These are phyloP conservation scores for Sesia bembeciformis DNA, from an alignment of 2,888 invertebrate species.

Conservation along the genomic window DNA sequence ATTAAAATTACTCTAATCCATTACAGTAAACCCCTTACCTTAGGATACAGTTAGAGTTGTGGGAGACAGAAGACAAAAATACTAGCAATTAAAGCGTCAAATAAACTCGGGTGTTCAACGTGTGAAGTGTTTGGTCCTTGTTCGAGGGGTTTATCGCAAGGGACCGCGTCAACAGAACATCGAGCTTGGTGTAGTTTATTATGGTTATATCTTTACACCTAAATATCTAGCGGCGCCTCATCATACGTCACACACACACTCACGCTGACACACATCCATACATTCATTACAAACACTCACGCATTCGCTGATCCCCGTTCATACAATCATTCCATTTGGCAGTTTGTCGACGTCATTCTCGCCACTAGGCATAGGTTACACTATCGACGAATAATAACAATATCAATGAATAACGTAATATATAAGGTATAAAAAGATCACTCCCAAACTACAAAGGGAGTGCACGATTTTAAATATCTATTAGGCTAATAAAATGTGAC, in stretches of 20 bases:
- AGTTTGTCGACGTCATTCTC: constrained; percentile 52
- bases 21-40: constrained; percentile 44
- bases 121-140: constrained; percentile 36
- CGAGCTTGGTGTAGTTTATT: constrained; percentile 64
- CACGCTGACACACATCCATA: constrained; percentile 17
- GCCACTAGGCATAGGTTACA: constrained; percentile 3
- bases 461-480: too few species aligned
- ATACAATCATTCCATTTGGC: constrained; percentile 58
- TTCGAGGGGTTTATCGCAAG: constrained; percentile 44
- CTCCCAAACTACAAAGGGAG: too few species aligned
- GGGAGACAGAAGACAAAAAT: constrained; percentile 26
- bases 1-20: constrained; percentile 36
- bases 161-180: constrained; percentile 30
- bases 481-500: too few species aligned
- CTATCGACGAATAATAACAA: too few species aligned
- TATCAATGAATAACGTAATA: too few species aligned
- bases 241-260: constrained; percentile 13
- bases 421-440: too few species aligned
- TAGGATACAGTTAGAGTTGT: constrained; percentile 39
- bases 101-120: constrained; percentile 27
- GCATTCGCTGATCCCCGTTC: constrained; percentile 8
- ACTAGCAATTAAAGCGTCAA: constrained; percentile 23
- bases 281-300: constrained; percentile 11
- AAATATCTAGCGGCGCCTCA: constrained; percentile 25
- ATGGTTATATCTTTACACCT: constrained; percentile 62